These are phyloP conservation scores for Drepana falcataria DNA, from an alignment of 2,888 invertebrate genomes.

Conservation along the genomic window DNA sequence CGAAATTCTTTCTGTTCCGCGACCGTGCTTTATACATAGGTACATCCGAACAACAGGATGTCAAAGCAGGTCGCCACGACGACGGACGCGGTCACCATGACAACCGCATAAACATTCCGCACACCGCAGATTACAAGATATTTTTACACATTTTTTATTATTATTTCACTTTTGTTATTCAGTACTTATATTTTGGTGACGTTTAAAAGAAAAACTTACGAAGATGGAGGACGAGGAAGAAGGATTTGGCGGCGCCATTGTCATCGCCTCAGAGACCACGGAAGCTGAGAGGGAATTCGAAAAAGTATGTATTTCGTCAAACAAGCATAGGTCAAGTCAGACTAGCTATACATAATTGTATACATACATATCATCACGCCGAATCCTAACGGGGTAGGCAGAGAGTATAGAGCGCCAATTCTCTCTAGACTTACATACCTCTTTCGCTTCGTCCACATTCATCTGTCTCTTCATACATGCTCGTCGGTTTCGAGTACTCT, in stretches of 20 bases:
- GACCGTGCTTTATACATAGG: too few species aligned
- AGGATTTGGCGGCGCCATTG: conserved; percentile 43
- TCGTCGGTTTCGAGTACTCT: too few species aligned
- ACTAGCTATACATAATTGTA: too few species aligned
- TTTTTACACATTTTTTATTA: conserved; percentile 24
- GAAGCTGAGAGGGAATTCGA: conserved; percentile 67
- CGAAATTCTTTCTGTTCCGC: too few species aligned
- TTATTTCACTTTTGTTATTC: conserved; percentile 26
- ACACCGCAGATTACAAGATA: conserved; percentile 14
- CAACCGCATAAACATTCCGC: conserved; percentile 31
- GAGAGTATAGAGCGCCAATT: too few species aligned
- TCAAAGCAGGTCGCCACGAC: conserved; percentile 1
- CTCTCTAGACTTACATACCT: too few species aligned
- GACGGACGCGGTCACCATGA: conserved; percentile 37
- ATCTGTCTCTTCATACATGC: too few species aligned
- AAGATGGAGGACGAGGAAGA: conserved; percentile 54
- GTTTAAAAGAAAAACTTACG: conserved; percentile 6
- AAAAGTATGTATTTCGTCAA: conserved; percentile 32
- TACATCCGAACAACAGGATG: too few species aligned
- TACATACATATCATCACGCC: too few species aligned
- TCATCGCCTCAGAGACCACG: conserved; percentile 60
- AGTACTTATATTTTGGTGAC: conserved; percentile 23
- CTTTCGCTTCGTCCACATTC: too few species aligned
- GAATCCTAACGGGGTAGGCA: too few species aligned
- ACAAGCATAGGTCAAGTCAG: too few species aligned